A percentile compares a stretch with the other conserved stretches of the same genome.
These are phyloP conservation scores for Florisuga fusca DNA, from an alignment of 2,797 vertebrate genomes.

Conservation along the genomic window DNA sequence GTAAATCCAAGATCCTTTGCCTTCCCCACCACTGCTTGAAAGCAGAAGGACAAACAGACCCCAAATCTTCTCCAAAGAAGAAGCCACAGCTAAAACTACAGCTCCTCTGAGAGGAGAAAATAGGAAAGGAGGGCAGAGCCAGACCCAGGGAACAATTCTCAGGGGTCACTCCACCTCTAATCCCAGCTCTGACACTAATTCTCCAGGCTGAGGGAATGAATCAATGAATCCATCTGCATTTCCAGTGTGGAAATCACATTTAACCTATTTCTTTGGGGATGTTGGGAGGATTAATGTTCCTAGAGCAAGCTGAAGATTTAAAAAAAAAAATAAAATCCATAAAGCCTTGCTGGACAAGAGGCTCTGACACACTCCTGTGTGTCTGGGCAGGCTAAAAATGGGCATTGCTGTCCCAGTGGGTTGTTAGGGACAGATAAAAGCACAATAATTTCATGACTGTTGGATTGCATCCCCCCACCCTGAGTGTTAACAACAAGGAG, in stretches of 20 bases:
- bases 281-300: constrained; percentile 28
- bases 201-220: rapidly evolving
- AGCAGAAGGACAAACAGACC: neutral
- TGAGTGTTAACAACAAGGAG: too few species aligned
- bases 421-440: too few species aligned
- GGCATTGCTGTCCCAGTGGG: too few species aligned
- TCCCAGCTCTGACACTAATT: constrained; percentile 22
- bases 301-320: constrained; percentile 38
- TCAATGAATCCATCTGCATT: neutral
- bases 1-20: too few species aligned
- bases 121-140: neutral
- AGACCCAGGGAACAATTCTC: neutral
- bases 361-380: too few species aligned
- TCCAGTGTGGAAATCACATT: constrained; percentile 2
- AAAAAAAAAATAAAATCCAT: neutral
- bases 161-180: constrained; percentile 30
- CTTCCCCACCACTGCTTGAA: neutral
- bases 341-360: neutral
- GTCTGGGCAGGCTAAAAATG: too few species aligned
- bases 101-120: neutral
- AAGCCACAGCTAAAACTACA: neutral
- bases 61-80: neutral
- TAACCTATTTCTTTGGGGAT: constrained; percentile 51
- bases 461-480: too few species aligned
- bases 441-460: too few species aligned